A percentile compares a stretch with the other conserved stretches of the same genome.
Evolutionary conservation across 23 tunicate species (phyloP).

Genomic region (Trididemnum clinides): DNA sequence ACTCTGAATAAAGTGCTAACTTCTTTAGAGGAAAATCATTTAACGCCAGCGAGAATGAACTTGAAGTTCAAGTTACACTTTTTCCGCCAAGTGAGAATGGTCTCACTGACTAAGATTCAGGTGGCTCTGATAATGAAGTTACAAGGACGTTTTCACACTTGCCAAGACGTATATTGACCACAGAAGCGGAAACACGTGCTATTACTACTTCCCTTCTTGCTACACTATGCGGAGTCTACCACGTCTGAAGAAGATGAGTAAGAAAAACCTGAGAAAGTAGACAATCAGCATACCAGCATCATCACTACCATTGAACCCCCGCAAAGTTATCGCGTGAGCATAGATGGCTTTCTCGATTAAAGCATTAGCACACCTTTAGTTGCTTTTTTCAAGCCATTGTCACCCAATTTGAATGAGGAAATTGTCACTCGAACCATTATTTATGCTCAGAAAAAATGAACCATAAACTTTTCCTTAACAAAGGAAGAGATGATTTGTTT

Average conservation of each 20-base stretch:
- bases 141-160: neutral
- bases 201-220: no score
- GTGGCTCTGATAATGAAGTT: neutral
- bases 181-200: neutral
- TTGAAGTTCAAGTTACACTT: neutral
- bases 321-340: neutral
- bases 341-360: neutral
- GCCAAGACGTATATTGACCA: neutral
- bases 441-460: neutral
- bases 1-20: neutral
- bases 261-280: neutral
- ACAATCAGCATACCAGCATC: neutral
- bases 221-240: no score
- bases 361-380: neutral
- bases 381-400: neutral
- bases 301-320: neutral
- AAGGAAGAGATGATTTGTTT: neutral
- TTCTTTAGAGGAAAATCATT: neutral
- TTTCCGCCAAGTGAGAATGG: neutral
- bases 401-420: neutral
- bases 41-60: neutral
- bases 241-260: neutral
- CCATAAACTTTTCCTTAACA: neutral
- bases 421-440: neutral
- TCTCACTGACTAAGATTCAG: neutral